Evolutionary conservation across 1,140 invertebrate species (phyloP), one percentile per base, ranked within the genome.

Genomic region (Cheumatopsyche charites): DNA sequence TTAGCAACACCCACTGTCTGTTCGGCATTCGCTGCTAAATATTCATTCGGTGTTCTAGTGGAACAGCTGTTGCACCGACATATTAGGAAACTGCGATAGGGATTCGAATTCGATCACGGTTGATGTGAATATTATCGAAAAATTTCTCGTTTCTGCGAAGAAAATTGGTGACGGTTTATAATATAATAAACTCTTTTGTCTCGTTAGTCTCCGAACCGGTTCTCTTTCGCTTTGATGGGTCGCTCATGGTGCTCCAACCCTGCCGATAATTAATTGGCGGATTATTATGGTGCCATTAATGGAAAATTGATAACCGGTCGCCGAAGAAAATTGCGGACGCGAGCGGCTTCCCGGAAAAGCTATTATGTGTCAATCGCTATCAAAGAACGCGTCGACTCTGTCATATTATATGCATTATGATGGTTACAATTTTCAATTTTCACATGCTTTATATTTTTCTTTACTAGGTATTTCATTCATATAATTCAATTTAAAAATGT

Each of bases 221-320:
- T 19, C 4, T 2, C 47, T 13, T 52, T 52, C 9, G n/a, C 47
- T 52, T 52, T 52, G 47, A 52, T 52, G 36, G 15, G 43, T 11
- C 36, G 25, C 19, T 61, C 42, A 47, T 15, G 9, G n/a, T n/a
- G n/a, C n/a, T n/a, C n/a, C n/a, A n/a, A n/a, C 7, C 62, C 36
- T 9, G 29, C 1, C 43, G 9, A 21, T 67, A 67, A 67, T 67
- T 67, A 67, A 67, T 67, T 67, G 63, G 63, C 19, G 47, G 63
- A 67, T 67, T 67, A 67, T 36, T 23, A 67, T 26, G n/a, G 42
- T 23, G 3, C 19, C 23, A 21, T n/a, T 67, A 67, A 67, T 67
- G 63, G 43, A 67, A 67, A 67, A 47, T 67, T 67, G 63, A 67
- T 67, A 67, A 67, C 63, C 42, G 63, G 19, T 11, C 5, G n/a